Evolutionary conservation across 2,888 invertebrate genomes (phyloP), one percentile per base, ranked within the genome.

Genomic region (Epinotia ramella): DNA sequence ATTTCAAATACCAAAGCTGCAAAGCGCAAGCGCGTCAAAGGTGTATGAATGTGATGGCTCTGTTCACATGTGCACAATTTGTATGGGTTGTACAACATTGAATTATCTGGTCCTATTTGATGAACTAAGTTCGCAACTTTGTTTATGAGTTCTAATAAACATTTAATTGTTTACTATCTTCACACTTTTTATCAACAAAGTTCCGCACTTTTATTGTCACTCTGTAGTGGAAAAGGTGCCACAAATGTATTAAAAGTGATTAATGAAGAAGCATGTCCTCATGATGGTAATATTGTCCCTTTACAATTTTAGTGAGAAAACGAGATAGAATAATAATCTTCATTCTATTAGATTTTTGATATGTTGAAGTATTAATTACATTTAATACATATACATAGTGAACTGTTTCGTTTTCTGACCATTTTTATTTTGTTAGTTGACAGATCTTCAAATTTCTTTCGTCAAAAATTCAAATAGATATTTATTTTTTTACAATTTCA

Each of bases 61-160:
- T 69, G 59, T 46, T 69, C 59, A 69, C 5, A 44, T 60, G n/a
- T 20, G 18, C 46, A 60, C 46, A 46, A 66, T 46, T 69, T 46
- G 33, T 46, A 59, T 46, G 69, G 69, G 69, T 69, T 69, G 46
- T 69, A 60, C 46, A 66, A 53, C 28, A 60, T 68, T 53, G 53
- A 53, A 53, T 7, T 59, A 59, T 20, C n/a, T 69, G 69, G 69
- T 69, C n/a, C 16, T 60, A 40, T 46, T 69, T 44, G 16, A 59
- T 46, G 7, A 24, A 16, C 24, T 1, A 66, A 69, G 69, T 60
- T 20, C 11, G 57, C 57, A 68, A 46, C 59, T 11, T 60, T 69
- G 53, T 66, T 53, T 28, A 28, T 44, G 20, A 40, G n/a, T 20
- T 18, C 28, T n/a, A n/a, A 18, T 33, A 12, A 13, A 57, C 3